Base-by-base conservation (phyloP, 2,113 vertebrate species). In the Verasper variegatus region DNA sequence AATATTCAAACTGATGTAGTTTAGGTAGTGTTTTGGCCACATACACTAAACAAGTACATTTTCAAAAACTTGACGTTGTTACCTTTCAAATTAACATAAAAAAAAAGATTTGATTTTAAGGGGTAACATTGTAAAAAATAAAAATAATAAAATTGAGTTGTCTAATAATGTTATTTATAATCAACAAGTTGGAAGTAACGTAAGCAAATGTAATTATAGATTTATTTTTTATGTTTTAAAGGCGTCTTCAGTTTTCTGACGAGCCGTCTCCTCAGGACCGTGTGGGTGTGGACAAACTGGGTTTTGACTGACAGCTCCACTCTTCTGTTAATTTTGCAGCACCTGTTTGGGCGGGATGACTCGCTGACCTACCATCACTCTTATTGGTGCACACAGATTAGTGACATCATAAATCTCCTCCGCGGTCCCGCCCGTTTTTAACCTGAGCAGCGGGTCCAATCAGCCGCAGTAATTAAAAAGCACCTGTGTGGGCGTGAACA, bases 241-340 rank as follows among this genome's bases (percentile, higher is more conserved):
- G 13, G 13, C 51, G 6, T 54, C 58, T 18, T 20, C 18, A 37
- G 27, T 60, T 60, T 10, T 60, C 26, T 20, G 57, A 59, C 10
- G 8, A 18, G 15, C 15, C 27, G 4, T 60, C 18, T 4, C 24
- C 27, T 35, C 27, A 3, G 26, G 27, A 20, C 24, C 11, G 2
- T 2, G 27, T 20, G 58, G 58, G 26, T 3, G 27, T 20, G 17
- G 58, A 31, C 17, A 37, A 20, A 20, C 15, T 10, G 27, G 26
- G 17, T 37, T 47, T 60, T 37, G 58, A 60, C 15, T 35, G 58
- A 35, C 58, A 60, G 58, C 58, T 37, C 58, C 56, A 18, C 56
- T 27, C 56, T 58, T 14, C 27, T 18, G 57, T 59, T 59, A 59
- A 35, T 35, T 59, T 18, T 8, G 14, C 10, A 35, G 57, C 57